These are phyloP conservation scores for Acleris laterana DNA, from an alignment of 2,888 invertebrate genomes.

Conservation along the genomic window DNA sequence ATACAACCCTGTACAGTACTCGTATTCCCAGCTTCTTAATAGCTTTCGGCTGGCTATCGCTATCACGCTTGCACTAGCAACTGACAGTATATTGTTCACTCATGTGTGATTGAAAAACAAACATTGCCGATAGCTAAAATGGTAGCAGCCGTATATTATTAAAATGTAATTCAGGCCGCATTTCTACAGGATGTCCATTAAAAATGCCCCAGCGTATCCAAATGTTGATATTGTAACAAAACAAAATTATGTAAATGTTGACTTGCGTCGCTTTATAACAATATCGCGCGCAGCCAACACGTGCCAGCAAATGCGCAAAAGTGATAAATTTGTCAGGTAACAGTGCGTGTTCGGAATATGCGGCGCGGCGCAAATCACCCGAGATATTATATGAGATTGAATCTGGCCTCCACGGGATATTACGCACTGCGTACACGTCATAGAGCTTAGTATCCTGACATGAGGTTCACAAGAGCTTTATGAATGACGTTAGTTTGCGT, in stretches of 20 bases:
- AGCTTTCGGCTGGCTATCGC: too few species aligned
- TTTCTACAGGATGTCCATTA: background rate
- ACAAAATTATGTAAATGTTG: slow-evolving; percentile 19
- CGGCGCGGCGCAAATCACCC: slow-evolving; percentile 66
- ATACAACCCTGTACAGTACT: too few species aligned
- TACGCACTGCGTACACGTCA: slow-evolving; percentile 48
- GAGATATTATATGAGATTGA: slow-evolving; percentile 75
- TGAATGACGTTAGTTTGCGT: slow-evolving; percentile 48
- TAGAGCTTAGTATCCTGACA: slow-evolving; percentile 40
- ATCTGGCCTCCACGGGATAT: slow-evolving; percentile 64
- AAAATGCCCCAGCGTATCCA: background rate
- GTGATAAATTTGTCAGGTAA: slow-evolving; percentile 80
- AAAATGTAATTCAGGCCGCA: too few species aligned
- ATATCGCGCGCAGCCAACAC: slow-evolving; percentile 40
- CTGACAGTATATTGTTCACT: too few species aligned
- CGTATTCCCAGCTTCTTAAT: too few species aligned
- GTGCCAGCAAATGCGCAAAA: slow-evolving; percentile 60
- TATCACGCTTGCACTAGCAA: too few species aligned
- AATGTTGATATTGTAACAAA: background rate
- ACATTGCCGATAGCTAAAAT: too few species aligned
- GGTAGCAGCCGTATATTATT: too few species aligned
- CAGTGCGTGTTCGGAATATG: slow-evolving; percentile 73
- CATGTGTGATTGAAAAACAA: too few species aligned
- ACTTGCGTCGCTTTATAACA: slow-evolving; percentile 33
- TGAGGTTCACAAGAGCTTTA: slow-evolving; percentile 44